These are phyloP conservation scores for Apomyelois bistriatella DNA, from an alignment of 2,888 invertebrate species.

Conservation along the genomic window DNA sequence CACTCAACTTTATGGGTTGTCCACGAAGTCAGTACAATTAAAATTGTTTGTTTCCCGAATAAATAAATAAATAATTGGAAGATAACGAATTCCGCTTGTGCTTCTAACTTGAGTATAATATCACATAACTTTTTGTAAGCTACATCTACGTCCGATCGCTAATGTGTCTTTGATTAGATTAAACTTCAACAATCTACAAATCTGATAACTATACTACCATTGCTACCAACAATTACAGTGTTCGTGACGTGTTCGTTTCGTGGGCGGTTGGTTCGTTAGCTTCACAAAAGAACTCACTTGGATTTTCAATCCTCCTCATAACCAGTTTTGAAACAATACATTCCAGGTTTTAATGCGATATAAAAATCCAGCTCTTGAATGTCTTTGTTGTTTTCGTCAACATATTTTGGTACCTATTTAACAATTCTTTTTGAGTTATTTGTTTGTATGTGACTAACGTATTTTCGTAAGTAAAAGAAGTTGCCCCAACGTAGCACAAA, in stretches of 20 bases:
- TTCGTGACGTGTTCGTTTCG: not conserved
- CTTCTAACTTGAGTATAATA: not conserved
- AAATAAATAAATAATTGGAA: too few relatives aligned
- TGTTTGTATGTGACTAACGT: not conserved
- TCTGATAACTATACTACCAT: not conserved
- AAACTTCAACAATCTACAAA: not conserved
- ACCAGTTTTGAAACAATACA: slow-evolving; percentile 12
- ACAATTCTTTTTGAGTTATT: not conserved
- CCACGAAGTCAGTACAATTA: too few relatives aligned
- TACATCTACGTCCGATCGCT: not conserved
- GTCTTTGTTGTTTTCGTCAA: not conserved
- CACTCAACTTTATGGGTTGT: too few relatives aligned
- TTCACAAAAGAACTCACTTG: slow-evolving; percentile 3
- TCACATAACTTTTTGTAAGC: not conserved
- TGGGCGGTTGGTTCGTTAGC: slow-evolving; percentile 6
- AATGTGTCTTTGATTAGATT: slow-evolving; percentile 1
- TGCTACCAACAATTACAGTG: not conserved
- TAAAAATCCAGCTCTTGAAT: not conserved
- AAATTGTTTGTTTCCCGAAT: too few relatives aligned
- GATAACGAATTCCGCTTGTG: not conserved
- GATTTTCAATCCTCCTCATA: slow-evolving; percentile 10
- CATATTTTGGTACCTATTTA: not conserved
- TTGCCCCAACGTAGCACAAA: too few relatives aligned
- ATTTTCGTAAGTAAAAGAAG: too few relatives aligned
- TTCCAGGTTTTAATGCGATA: slow-evolving; percentile 3